These are phyloP conservation scores for Drosophila baimaii DNA, from an alignment of 1,140 invertebrate genomes.

Conservation along the genomic window DNA sequence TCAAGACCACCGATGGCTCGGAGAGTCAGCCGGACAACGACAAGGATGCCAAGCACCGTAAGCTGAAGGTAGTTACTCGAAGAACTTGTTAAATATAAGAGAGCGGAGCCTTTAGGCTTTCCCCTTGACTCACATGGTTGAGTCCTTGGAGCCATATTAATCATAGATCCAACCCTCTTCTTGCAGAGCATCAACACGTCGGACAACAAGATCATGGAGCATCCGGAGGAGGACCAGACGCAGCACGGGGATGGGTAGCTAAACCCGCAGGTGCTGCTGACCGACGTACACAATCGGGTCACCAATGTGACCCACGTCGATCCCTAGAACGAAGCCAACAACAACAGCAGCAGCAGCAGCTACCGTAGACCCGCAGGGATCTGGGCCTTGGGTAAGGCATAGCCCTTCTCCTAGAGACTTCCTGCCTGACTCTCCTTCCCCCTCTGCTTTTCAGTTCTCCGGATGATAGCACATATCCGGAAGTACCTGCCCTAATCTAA, in stretches of 20 bases:
- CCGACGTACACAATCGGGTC: constrained; percentile 29
- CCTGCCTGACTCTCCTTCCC: too few species aligned
- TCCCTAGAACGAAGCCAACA: constrained; percentile 5
- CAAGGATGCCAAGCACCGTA: constrained; percentile 71
- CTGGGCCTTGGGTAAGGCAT: constrained; percentile 17
- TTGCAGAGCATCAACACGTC: constrained; percentile 26
- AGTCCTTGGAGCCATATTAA: background rate
- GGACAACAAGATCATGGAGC: constrained; percentile 63
- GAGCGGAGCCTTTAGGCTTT: background rate
- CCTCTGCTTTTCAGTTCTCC: background rate
- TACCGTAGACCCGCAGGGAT: constrained; percentile 1
- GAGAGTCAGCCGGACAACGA: constrained; percentile 80
- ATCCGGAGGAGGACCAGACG: constrained; percentile 76
- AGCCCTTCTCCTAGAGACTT: too few species aligned
- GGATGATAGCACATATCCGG: background rate
- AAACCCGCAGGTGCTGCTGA: constrained; percentile 35
- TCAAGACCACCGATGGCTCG: constrained; percentile 85
- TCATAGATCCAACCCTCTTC: background rate
- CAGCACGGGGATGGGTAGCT: constrained; percentile 72
- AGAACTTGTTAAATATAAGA: constrained; percentile 13
- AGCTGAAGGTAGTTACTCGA: constrained; percentile 59
- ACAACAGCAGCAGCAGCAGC: constrained; percentile 21
- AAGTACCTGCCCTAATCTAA: background rate
- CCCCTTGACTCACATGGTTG: too few species aligned
- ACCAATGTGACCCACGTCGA: constrained; percentile 29